phyloP scores from a whole-genome alignment of 1,140 invertebrate species.

The Theocolax elegans region DNA sequence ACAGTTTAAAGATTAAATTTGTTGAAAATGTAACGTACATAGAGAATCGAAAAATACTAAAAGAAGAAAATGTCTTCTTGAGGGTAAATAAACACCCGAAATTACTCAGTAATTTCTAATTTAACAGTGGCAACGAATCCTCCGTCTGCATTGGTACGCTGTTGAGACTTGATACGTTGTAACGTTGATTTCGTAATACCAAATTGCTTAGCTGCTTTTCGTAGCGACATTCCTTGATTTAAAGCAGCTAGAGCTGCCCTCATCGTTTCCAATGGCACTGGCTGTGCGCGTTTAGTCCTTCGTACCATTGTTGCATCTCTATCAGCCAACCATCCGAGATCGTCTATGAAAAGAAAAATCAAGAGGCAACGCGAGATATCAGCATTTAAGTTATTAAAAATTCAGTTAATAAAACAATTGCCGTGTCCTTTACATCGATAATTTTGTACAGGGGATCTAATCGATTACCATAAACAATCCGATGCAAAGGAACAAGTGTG shows the following conservation, averaged over 20 bases:
- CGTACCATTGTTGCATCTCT: neutral
- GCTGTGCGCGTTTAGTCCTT: neutral
- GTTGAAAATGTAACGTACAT: too few relatives aligned
- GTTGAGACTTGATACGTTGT: conserved; percentile 53
- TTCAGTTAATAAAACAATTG: too few relatives aligned
- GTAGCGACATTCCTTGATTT: conserved; percentile 56
- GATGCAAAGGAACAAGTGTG: too few relatives aligned
- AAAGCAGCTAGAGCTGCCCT: conserved; percentile 53
- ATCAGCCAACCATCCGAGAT: neutral
- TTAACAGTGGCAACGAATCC: neutral
- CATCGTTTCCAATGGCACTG: neutral
- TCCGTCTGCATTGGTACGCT: neutral
- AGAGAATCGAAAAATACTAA: too few relatives aligned
- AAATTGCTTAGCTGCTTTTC: conserved; percentile 54
- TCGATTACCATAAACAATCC: too few relatives aligned
- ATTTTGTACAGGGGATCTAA: too few relatives aligned
- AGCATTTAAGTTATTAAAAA: too few relatives aligned
- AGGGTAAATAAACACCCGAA: too few relatives aligned
- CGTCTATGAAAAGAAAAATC: neutral
- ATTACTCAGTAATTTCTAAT: neutral
- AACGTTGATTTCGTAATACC: conserved; percentile 55
- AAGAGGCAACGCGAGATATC: too few relatives aligned
- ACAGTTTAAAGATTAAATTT: too few relatives aligned
- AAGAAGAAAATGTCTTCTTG: too few relatives aligned
- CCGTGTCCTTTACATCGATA: too few relatives aligned